Conservation (phyloP, 2,888 invertebrate species). For the Megaustenia siamemsis region DNA sequence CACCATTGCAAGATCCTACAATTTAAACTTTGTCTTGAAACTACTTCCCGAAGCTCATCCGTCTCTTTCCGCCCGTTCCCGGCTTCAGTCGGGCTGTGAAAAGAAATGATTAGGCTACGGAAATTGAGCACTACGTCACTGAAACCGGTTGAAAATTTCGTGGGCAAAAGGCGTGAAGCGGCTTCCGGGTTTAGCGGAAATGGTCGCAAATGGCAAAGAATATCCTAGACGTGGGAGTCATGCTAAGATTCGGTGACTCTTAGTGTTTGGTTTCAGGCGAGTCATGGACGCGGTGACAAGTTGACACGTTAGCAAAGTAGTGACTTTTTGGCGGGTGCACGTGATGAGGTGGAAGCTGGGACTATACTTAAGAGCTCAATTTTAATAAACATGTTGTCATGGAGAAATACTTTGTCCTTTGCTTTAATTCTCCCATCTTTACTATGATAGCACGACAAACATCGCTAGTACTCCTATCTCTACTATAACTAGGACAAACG, state of each 20-base stretch:
- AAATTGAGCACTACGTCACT: constrained; percentile 52
- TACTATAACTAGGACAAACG: no score
- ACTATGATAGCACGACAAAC: no score
- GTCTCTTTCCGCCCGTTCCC: not conserved
- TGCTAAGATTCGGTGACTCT: not conserved
- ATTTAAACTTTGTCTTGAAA: no score
- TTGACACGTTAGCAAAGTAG: no score
- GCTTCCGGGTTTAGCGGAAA: constrained; percentile 42
- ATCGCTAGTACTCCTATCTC: no score
- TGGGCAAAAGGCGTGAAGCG: constrained; percentile 44
- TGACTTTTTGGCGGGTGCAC: not conserved
- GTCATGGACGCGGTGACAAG: not conserved
- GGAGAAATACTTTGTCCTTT: no score
- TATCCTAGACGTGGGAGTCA: not conserved
- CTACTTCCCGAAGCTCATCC: not conserved
- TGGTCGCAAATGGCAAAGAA: constrained; percentile 39
- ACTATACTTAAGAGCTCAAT: no score
- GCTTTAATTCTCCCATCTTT: no score
- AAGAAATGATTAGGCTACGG: constrained; percentile 57
- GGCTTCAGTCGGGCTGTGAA: constrained; percentile 47
- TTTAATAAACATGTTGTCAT: no score
- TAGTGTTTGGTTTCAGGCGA: not conserved
- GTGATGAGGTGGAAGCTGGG: not conserved
- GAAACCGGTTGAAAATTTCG: constrained; percentile 40
- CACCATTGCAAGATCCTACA: no score